Conservation (phyloP, 2,113 vertebrate species). For the Cavia porcellus region DNA sequence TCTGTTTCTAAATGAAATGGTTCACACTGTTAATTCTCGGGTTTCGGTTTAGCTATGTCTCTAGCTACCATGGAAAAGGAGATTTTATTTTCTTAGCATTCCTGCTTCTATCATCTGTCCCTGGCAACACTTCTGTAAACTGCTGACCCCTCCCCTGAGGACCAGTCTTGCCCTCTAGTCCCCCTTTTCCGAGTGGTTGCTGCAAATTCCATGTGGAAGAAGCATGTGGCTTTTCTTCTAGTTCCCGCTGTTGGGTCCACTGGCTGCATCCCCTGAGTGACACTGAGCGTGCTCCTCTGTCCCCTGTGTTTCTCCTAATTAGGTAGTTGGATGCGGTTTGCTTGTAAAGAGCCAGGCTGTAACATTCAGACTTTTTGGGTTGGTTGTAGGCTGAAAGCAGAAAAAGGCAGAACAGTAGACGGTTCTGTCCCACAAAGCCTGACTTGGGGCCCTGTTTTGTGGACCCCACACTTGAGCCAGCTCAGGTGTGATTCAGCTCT, state of each 20-base stretch:
- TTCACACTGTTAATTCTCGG: background rate
- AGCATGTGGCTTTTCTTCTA: fast-evolving
- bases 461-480: background rate
- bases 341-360: background rate
- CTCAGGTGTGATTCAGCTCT: background rate
- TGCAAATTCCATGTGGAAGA: background rate
- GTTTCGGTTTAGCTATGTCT: background rate
- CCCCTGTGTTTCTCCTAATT: background rate
- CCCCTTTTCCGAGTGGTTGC: background rate
- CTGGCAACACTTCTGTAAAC: background rate
- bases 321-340: background rate
- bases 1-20: background rate
- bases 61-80: background rate
- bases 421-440: fast-evolving
- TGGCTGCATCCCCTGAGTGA: fast-evolving
- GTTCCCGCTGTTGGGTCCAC: background rate
- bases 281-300: background rate
- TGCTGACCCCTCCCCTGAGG: background rate
- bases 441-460: background rate
- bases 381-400: background rate
- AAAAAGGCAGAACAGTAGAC: fast-evolving
- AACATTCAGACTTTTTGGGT: background rate
- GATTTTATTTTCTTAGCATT: background rate
- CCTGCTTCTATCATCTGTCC: background rate
- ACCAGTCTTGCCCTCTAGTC: too few species aligned